A percentile compares a stretch with the other conserved stretches of the same genome.
phyloP scores from a whole-genome alignment of 2,113 vertebrate species.

The Aspidoscelis tigris region DNA sequence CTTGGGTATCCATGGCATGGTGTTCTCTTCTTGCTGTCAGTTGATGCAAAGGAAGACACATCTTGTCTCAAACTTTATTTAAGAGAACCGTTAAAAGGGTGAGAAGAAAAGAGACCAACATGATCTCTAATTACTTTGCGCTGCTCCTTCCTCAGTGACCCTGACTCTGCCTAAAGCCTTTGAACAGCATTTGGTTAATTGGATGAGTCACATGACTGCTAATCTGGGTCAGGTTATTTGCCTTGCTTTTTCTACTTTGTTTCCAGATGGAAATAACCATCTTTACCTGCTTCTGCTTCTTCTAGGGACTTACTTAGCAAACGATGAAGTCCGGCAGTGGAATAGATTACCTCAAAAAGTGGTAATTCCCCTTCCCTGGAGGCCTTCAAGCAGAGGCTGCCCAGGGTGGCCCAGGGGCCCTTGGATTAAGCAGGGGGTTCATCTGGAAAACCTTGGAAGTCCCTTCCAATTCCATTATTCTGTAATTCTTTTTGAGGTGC shows the following conservation, averaged over 20 bases:
- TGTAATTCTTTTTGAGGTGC: background rate
- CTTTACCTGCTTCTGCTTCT: background rate
- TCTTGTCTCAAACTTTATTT: background rate
- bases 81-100: background rate
- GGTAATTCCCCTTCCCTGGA: background rate
- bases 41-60: background rate
- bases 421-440: too few species aligned
- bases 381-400: too few species aligned
- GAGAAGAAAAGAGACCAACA: accelerated
- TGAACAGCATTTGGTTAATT: conserved; percentile 40
- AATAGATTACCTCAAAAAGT: too few species aligned
- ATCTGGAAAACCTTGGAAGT: too few species aligned
- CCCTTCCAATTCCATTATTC: background rate
- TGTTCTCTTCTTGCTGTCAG: accelerated
- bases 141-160: conserved; percentile 32
- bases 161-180: conserved; percentile 16
- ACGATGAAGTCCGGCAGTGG: background rate
- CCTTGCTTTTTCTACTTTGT: background rate
- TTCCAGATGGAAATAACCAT: accelerated
- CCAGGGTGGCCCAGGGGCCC: too few species aligned
- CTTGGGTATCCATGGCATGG: background rate
- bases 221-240: conserved; percentile 44
- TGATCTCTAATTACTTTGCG: accelerated
- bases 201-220: conserved; percentile 42
- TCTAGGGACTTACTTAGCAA: accelerated